Evolutionary conservation across 2,888 invertebrate genomes (phyloP).

Genomic region (Elysia crispata): DNA sequence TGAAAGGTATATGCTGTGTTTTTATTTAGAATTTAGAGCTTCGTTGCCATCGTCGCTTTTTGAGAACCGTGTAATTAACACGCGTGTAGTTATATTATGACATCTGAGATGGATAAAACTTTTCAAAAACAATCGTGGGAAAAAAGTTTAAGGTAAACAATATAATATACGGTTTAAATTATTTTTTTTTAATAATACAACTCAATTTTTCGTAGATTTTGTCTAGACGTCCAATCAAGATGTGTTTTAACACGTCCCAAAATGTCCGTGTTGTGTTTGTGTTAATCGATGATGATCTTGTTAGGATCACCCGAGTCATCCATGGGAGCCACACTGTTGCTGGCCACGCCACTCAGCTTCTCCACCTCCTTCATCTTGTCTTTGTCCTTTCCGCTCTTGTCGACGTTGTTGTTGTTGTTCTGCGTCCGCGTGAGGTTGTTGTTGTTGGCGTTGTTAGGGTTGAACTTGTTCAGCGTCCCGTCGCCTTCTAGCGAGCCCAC

Average conservation of each 20-base stretch:
- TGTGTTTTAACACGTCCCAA: neutral
- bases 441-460: slow-evolving; percentile 59
- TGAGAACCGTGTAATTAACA: too few species aligned
- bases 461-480: slow-evolving; percentile 36
- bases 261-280: too few species aligned
- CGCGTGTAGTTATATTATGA: too few species aligned
- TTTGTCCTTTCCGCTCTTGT: slow-evolving; percentile 55
- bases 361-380: slow-evolving; percentile 59
- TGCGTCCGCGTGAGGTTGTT: slow-evolving; percentile 49
- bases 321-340: slow-evolving; percentile 60
- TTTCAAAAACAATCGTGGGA: too few species aligned
- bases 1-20: too few species aligned
- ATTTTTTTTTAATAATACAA: too few species aligned
- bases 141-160: too few species aligned
- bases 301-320: slow-evolving; percentile 54
- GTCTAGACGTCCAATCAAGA: neutral
- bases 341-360: slow-evolving; percentile 58
- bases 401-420: slow-evolving; percentile 60
- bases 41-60: too few species aligned
- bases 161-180: too few species aligned
- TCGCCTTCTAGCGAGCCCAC: slow-evolving; percentile 68
- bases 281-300: slow-evolving; percentile 70
- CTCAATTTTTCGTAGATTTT: neutral
- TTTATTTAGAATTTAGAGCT: too few species aligned
- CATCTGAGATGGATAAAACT: too few species aligned